phyloP scores from a whole-genome alignment of 2,113 vertebrate species.

The Callopanchax toddi region DNA sequence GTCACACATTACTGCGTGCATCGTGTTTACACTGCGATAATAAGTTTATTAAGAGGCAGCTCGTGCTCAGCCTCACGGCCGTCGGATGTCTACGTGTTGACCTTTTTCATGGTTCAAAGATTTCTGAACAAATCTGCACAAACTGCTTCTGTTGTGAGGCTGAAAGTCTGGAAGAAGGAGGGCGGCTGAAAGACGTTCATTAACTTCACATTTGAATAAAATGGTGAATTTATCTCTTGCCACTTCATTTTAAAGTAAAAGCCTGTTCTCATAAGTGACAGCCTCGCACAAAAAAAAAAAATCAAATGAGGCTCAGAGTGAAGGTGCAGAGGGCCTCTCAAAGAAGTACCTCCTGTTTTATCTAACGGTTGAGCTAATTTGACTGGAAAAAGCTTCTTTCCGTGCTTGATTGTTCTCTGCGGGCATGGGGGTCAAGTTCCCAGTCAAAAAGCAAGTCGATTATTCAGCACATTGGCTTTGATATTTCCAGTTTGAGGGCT shows the following conservation, averaged over 20 bases:
- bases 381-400: slow-evolving; percentile 23
- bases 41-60: slow-evolving; percentile 36
- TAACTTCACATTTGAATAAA: slow-evolving; percentile 11
- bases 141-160: neutral
- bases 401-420: slow-evolving; percentile 23
- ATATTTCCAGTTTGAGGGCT: slow-evolving; percentile 25
- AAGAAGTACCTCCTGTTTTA: slow-evolving; percentile 12
- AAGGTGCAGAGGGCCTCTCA: slow-evolving; percentile 1
- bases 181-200: neutral
- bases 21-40: slow-evolving; percentile 46
- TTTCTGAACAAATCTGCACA: slow-evolving; percentile 10
- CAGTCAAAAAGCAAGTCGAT: slow-evolving; percentile 30
- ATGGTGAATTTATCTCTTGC: neutral
- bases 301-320: slow-evolving; percentile 11
- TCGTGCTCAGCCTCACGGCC: slow-evolving; percentile 6
- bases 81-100: slow-evolving; percentile 1
- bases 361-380: slow-evolving; percentile 44
- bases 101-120: neutral
- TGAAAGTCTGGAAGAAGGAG: neutral
- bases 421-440: slow-evolving; percentile 21
- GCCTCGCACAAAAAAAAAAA: neutral
- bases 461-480: slow-evolving; percentile 52
- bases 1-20: slow-evolving; percentile 41
- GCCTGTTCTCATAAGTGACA: neutral
- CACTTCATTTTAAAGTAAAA: slow-evolving; percentile 10